phyloP scores from a whole-genome alignment of 2,113 vertebrate genomes.

The Coturnix japonica region DNA sequence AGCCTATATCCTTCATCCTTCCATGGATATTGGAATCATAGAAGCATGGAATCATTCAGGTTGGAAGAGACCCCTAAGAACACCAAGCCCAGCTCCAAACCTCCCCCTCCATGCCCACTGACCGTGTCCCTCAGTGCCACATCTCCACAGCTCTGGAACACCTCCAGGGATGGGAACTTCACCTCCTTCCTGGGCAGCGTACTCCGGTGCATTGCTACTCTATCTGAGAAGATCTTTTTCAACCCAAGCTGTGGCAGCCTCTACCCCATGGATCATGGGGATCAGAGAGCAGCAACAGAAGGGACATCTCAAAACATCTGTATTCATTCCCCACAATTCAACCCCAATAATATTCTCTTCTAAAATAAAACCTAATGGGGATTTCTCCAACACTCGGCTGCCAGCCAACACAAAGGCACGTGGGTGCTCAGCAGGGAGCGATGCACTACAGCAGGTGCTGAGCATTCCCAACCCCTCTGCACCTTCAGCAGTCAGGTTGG shows the following conservation, averaged over 20 bases:
- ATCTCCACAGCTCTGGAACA: too few relatives aligned
- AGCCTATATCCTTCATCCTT: not conserved
- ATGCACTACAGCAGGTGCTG: not conserved
- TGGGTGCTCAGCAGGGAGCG: rapidly evolving
- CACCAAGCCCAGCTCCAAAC: too few relatives aligned
- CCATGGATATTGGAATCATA: not conserved
- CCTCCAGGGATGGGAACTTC: too few relatives aligned
- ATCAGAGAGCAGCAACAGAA: not conserved
- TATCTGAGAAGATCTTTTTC: too few relatives aligned
- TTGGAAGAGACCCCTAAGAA: too few relatives aligned
- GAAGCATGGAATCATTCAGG: too few relatives aligned
- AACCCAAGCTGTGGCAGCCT: not conserved
- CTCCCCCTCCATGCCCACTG: too few relatives aligned
- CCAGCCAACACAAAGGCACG: not conserved
- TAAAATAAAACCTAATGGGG: not conserved
- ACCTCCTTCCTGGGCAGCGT: too few relatives aligned
- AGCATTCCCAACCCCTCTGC: rapidly evolving
- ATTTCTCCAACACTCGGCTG: not conserved
- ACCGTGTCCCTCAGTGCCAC: too few relatives aligned
- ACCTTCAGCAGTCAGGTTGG: not conserved
- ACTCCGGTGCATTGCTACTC: too few relatives aligned
- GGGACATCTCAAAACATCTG: not conserved
- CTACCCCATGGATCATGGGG: not conserved
- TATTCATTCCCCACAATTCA: not conserved
- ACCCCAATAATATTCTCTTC: not conserved